Evolutionary conservation across 1,140 invertebrate genomes (phyloP).

Genomic region (Micrasema longulum): DNA sequence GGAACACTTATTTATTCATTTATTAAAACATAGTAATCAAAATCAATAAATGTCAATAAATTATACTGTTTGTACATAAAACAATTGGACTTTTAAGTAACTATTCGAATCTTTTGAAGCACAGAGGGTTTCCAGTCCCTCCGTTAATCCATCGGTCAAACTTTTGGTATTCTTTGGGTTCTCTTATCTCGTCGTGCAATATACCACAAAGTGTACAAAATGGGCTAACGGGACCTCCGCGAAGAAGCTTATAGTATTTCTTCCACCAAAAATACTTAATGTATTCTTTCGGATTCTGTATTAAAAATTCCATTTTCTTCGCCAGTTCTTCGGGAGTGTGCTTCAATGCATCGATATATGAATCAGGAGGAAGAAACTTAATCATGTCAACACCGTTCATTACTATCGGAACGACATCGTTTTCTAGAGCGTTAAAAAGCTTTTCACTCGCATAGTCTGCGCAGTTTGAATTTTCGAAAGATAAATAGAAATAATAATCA

Average conservation of each 20-base stretch:
- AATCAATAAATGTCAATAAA: too few relatives aligned
- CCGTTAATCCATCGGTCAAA: neutral
- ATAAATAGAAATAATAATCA: slow-evolving; percentile 73
- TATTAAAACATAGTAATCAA: too few relatives aligned
- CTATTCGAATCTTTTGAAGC: too few relatives aligned
- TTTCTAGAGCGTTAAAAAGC: slow-evolving; percentile 62
- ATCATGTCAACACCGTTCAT: slow-evolving; percentile 70
- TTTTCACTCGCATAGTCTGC: slow-evolving; percentile 73
- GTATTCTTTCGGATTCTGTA: slow-evolving; percentile 62
- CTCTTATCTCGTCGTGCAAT: slow-evolving; percentile 5
- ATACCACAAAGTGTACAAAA: slow-evolving; percentile 43
- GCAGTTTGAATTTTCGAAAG: slow-evolving; percentile 73
- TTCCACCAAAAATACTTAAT: slow-evolving; percentile 69
- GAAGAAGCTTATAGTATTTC: slow-evolving; percentile 18
- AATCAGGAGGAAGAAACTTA: slow-evolving; percentile 64
- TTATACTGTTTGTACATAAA: too few relatives aligned
- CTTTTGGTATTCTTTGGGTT: neutral
- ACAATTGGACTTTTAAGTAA: too few relatives aligned
- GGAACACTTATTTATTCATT: too few relatives aligned
- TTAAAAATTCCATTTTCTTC: slow-evolving; percentile 65
- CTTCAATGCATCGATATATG: slow-evolving; percentile 72
- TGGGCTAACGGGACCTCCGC: neutral
- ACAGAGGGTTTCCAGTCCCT: neutral
- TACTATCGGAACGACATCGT: slow-evolving; percentile 69
- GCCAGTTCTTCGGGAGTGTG: slow-evolving; percentile 68